Conservation (phyloP, 2,113 vertebrate genomes). For the Calyptommatus sinebrachiatus region DNA sequence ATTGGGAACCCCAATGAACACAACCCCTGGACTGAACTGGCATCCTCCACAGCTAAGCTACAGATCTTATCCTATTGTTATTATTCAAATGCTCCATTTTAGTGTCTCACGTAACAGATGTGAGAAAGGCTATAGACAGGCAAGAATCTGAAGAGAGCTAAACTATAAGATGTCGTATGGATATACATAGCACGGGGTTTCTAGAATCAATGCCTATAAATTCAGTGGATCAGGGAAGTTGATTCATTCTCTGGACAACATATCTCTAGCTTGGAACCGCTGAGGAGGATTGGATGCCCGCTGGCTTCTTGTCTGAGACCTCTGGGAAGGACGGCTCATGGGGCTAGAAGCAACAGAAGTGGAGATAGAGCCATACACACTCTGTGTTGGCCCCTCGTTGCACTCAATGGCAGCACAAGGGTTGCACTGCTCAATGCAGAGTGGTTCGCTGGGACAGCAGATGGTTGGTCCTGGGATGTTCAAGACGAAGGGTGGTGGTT, state of each 20-base stretch:
- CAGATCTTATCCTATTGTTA: no score
- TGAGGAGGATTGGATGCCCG: not conserved
- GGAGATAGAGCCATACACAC: not conserved
- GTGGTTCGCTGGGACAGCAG: not conserved
- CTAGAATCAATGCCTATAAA: not conserved
- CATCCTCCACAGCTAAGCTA: no score
- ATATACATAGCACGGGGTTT: no score
- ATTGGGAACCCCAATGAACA: not conserved
- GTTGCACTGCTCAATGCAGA: not conserved
- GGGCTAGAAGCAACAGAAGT: not conserved
- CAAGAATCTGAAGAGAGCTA: no score
- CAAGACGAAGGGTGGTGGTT: not conserved
- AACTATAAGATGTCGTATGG: no score
- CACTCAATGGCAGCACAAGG: not conserved
- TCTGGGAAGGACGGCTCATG: not conserved
- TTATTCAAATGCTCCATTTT: no score
- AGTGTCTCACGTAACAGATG: no score
- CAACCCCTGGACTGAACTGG: not conserved
- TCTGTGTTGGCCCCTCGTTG: not conserved
- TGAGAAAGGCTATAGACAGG: no score
- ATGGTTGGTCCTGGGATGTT: not conserved
- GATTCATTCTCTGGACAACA: not conserved
- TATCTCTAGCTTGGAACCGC: not conserved
- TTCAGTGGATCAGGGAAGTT: not conserved
- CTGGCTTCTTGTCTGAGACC: not conserved